phyloP scores from a whole-genome alignment of 2,113 vertebrate genomes.

The Oplegnathus fasciatus region DNA sequence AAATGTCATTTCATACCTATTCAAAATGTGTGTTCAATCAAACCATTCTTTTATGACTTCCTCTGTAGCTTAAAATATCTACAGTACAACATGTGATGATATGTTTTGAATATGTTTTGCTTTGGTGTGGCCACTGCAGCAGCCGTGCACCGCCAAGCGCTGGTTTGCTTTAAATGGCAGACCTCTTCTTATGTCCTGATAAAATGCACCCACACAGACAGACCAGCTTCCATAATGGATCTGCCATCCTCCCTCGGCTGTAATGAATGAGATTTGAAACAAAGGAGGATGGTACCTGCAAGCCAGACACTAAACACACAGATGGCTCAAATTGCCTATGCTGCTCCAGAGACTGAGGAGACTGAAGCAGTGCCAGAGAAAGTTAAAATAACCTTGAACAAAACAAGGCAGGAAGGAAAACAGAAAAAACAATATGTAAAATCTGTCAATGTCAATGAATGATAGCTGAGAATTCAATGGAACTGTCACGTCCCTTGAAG shows the following conservation, averaged over 20 bases:
- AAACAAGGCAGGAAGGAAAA: conserved; percentile 64
- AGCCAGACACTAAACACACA: conserved; percentile 83
- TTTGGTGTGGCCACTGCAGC: conserved; percentile 30
- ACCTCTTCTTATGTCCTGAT: conserved; percentile 78
- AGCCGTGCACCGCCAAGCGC: conserved; percentile 22
- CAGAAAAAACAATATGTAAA: conserved; percentile 58
- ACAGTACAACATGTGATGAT: conserved; percentile 31
- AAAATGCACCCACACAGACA: conserved; percentile 81
- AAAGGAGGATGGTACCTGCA: conserved; percentile 84
- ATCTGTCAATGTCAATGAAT: conserved; percentile 64
- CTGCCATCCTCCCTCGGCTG: conserved; percentile 81
- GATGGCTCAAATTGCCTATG: conserved; percentile 82
- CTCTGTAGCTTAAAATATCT: conserved; percentile 55
- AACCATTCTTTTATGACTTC: conserved; percentile 19
- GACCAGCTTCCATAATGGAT: conserved; percentile 78
- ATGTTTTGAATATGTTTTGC: conserved; percentile 22
- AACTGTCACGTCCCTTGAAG: conserved; percentile 16
- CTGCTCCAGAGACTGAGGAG: conserved; percentile 75
- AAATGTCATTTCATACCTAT: conserved; percentile 27
- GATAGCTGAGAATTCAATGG: conserved; percentile 40
- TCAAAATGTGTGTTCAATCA: conserved; percentile 29
- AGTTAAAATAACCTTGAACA: conserved; percentile 81
- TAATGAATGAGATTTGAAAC: conserved; percentile 85
- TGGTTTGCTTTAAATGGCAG: conserved; percentile 72
- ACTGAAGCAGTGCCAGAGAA: conserved; percentile 79